phyloP scores from a whole-genome alignment of 2,797 vertebrate genomes.

The Nyctalus aviator region DNA sequence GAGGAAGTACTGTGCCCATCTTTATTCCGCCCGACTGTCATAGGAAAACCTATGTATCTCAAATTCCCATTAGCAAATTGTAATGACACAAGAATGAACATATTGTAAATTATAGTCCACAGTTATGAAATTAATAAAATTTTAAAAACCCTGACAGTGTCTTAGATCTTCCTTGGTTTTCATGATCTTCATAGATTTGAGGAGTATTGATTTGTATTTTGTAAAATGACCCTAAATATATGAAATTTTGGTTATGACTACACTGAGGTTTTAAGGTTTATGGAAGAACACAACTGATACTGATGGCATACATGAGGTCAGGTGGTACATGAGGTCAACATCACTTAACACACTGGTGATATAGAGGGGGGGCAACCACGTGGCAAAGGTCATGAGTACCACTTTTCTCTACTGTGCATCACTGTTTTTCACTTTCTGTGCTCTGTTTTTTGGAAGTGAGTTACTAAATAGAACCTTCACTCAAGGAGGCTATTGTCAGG shows the following conservation, averaged over 20 bases:
- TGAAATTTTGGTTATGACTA: neutral
- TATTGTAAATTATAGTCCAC: neutral
- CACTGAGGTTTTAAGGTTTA: neutral
- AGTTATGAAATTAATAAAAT: neutral
- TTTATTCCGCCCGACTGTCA: neutral
- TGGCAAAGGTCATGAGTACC: neutral
- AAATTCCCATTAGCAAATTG: neutral
- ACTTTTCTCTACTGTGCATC: neutral
- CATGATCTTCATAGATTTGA: neutral
- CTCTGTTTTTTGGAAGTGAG: neutral
- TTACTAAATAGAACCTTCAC: neutral
- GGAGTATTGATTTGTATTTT: neutral
- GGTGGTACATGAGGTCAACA: neutral
- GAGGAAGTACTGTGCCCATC: accelerated
- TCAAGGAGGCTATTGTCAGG: neutral
- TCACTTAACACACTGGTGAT: neutral
- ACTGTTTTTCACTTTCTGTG: neutral
- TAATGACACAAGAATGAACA: neutral
- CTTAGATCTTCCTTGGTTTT: neutral
- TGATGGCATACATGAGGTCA: neutral
- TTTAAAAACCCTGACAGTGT: neutral
- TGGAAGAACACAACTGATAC: neutral
- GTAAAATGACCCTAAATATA: neutral
- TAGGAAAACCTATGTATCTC: neutral
- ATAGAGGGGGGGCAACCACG: neutral